Evolutionary conservation across 2,113 vertebrate genomes (phyloP).

Genomic region (Geothlypis trichas): DNA sequence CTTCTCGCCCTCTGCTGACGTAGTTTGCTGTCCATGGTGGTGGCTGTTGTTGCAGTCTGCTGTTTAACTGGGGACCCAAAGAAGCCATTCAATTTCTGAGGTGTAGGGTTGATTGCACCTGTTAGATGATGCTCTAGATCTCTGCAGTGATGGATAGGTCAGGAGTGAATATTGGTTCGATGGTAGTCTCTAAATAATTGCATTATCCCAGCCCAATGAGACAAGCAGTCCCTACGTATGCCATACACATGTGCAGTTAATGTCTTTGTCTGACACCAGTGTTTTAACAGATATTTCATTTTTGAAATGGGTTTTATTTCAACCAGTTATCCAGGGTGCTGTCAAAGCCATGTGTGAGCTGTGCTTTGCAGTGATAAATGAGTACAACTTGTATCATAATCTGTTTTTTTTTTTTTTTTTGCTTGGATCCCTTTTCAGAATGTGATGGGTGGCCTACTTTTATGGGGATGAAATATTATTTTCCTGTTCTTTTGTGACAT

Average conservation of each 20-base stretch:
- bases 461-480: conserved; percentile 70
- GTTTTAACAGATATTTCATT: neutral
- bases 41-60: neutral
- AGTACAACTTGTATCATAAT: conserved; percentile 54
- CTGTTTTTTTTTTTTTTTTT: conserved; percentile 35
- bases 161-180: neutral
- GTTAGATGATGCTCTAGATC: neutral
- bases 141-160: neutral
- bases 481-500: conserved; percentile 63
- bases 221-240: neutral
- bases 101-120: neutral
- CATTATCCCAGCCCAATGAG: neutral
- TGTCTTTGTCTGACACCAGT: neutral
- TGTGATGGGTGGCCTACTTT: conserved; percentile 72
- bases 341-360: neutral
- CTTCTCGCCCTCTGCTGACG: neutral
- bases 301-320: neutral
- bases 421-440: conserved; percentile 10
- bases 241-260: neutral
- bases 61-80: neutral
- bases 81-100: neutral
- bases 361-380: conserved; percentile 39
- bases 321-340: neutral
- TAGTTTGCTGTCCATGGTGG: neutral
- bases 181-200: neutral